Evolutionary conservation across 2,797 vertebrate genomes (phyloP).

Genomic region (Xiphophorus birchmanni): DNA sequence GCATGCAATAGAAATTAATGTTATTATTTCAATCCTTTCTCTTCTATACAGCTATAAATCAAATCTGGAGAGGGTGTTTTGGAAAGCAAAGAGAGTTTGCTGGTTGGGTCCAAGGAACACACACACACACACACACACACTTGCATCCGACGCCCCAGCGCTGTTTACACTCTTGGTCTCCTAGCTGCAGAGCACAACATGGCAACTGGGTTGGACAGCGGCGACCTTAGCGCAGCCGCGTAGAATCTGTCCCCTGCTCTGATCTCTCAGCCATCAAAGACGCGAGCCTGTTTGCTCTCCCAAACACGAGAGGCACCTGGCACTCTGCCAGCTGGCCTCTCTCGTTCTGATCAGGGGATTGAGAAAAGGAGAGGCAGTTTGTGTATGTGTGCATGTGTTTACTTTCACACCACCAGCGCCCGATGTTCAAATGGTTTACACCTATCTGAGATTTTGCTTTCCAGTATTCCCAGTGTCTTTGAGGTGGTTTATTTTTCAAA

Average conservation of each 20-base stretch:
- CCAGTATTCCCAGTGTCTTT: constrained; percentile 36
- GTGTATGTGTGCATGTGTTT: constrained; percentile 42
- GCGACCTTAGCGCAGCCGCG: constrained; percentile 71
- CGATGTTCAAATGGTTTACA: constrained; percentile 50
- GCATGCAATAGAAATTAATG: neutral
- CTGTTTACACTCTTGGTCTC: constrained; percentile 67
- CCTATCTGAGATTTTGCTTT: constrained; percentile 48
- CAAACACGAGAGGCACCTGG: constrained; percentile 74
- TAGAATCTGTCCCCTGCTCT: constrained; percentile 74
- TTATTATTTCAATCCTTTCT: neutral
- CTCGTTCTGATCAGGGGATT: constrained; percentile 43
- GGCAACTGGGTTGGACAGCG: constrained; percentile 61
- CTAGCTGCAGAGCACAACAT: constrained; percentile 79
- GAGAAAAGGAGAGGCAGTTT: constrained; percentile 32
- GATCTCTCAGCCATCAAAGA: constrained; percentile 77
- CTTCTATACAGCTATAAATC: constrained; percentile 25
- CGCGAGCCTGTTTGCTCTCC: constrained; percentile 72
- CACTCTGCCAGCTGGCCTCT: constrained; percentile 53
- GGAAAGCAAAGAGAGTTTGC: constrained; percentile 33
- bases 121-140: constrained; percentile 28
- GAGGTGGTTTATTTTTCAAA: constrained; percentile 31
- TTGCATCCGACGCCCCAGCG: constrained; percentile 27
- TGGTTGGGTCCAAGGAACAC: constrained; percentile 13
- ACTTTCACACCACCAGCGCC: constrained; percentile 36
- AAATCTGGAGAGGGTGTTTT: constrained; percentile 35